Conservation (phyloP, 2,113 vertebrate genomes). For the Otus sunia region DNA sequence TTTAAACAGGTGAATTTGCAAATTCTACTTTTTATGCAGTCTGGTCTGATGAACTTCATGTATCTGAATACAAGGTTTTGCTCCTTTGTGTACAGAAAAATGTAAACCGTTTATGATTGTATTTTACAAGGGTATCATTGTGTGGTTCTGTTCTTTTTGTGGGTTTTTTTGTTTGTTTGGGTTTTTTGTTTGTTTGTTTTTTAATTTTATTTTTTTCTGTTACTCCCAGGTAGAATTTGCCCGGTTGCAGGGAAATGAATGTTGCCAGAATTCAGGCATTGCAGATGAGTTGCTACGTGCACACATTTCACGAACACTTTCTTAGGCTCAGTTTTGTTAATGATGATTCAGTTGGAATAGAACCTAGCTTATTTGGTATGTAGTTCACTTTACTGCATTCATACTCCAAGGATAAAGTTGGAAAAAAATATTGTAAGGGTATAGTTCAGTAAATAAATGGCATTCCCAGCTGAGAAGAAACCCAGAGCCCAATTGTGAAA, state of each 20-base stretch:
- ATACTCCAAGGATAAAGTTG: background rate
- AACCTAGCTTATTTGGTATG: background rate
- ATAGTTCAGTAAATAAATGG: background rate
- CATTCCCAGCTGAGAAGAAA: background rate
- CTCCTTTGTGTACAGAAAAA: background rate
- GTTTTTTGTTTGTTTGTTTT: no score
- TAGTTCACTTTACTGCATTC: background rate
- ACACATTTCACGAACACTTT: background rate
- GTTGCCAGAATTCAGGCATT: background rate
- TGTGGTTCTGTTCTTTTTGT: background rate
- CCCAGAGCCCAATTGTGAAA: background rate
- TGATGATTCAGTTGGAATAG: background rate
- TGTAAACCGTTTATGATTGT: background rate
- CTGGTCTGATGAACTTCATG: background rate
- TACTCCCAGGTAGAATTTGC: background rate
- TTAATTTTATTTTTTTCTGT: background rate
- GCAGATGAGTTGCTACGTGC: background rate
- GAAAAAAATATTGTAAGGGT: background rate
- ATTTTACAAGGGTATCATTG: background rate
- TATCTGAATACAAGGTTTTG: background rate
- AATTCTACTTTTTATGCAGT: background rate
- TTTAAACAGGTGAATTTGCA: constrained; percentile 18
- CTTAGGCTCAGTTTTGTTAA: background rate
- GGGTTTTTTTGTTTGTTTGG: no score
- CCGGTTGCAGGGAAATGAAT: background rate